These are phyloP conservation scores for Cheilosia vernalis DNA, from an alignment of 2,888 invertebrate species.

Conservation along the genomic window DNA sequence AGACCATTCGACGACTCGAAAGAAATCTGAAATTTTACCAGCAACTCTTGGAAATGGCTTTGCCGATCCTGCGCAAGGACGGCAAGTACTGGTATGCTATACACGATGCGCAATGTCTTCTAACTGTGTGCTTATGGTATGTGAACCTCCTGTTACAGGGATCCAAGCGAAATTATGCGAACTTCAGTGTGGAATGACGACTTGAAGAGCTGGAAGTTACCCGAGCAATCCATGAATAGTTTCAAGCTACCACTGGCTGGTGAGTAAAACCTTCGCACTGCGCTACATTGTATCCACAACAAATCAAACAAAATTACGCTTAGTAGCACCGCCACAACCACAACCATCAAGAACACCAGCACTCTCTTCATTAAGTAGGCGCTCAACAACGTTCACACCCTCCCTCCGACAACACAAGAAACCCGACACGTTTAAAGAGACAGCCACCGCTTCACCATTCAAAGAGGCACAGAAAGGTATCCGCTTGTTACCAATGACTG, in stretches of 20 bases:
- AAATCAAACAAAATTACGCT: constrained; percentile 12
- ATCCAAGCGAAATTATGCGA: constrained; percentile 88
- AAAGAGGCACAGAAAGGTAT: background rate
- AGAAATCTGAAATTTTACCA: constrained; percentile 87
- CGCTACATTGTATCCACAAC: background rate
- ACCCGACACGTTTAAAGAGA: constrained; percentile 9
- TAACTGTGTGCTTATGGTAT: too few relatives aligned
- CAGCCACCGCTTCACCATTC: background rate
- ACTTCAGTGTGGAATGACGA: constrained; percentile 91
- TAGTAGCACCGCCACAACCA: constrained; percentile 27
- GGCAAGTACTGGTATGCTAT: constrained; percentile 88
- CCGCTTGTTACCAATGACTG: constrained; percentile 21
- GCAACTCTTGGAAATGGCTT: constrained; percentile 87
- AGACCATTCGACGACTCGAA: constrained; percentile 90
- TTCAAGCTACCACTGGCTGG: constrained; percentile 89
- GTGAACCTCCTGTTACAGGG: constrained; percentile 81
- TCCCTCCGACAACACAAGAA: background rate
- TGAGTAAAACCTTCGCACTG: constrained; percentile 77
- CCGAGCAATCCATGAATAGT: constrained; percentile 86
- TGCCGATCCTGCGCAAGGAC: constrained; percentile 88
- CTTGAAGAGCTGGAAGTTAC: constrained; percentile 88
- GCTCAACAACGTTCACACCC: constrained; percentile 21
- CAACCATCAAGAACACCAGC: constrained; percentile 28
- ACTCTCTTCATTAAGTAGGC: constrained; percentile 34
- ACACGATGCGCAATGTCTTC: background rate